Conservation (phyloP, 1,140 invertebrate species). For the Lepidurus couesii region DNA sequence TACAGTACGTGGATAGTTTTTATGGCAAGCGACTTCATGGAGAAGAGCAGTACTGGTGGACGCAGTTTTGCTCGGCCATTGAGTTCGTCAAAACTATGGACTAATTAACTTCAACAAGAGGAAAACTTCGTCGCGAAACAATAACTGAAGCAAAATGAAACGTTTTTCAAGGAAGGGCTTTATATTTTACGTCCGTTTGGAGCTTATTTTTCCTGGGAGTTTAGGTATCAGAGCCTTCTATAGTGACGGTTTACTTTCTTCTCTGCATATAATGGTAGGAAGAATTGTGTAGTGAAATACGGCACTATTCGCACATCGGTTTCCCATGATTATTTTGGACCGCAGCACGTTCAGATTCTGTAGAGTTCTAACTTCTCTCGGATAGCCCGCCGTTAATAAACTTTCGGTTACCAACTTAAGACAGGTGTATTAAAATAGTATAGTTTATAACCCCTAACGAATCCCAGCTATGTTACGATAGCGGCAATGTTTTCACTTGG, state of each 20-base stretch:
- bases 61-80: conserved; percentile 91
- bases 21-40: conserved; percentile 76
- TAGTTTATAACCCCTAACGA: background rate
- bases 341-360: background rate
- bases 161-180: background rate
- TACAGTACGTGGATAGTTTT: conserved; percentile 93
- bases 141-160: background rate
- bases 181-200: background rate
- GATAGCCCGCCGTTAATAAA: background rate
- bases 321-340: background rate
- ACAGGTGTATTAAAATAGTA: background rate
- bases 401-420: background rate
- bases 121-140: background rate
- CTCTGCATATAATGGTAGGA: background rate
- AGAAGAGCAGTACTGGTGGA: conserved; percentile 97
- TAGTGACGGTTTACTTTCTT: background rate
- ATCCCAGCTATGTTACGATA: background rate
- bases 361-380: background rate
- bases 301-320: background rate
- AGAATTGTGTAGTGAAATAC: background rate
- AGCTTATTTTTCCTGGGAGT: background rate
- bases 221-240: background rate
- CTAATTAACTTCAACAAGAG: conserved; percentile 46
- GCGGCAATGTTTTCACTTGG: too few relatives aligned
- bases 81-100: conserved; percentile 99